phyloP scores from a whole-genome alignment of 2,113 vertebrate species.

The human region DNA sequence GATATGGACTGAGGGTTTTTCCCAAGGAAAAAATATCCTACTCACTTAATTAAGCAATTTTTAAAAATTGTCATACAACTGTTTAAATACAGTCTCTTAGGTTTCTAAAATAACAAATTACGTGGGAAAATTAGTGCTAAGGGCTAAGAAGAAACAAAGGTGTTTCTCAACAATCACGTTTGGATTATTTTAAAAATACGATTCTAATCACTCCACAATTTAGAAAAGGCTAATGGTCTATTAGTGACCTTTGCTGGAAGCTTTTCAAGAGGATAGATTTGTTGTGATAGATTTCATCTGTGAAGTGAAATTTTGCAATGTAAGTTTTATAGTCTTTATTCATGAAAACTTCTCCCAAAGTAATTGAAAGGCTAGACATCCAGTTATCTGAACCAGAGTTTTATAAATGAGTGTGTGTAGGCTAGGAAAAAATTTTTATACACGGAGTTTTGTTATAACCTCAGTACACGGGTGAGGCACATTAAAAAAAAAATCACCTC shows the following conservation, averaged over 20 bases:
- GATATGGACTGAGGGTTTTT: conserved; percentile 61
- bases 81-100: conserved; percentile 61
- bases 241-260: conserved; percentile 65
- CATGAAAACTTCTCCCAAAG: background rate
- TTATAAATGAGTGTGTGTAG: background rate
- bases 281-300: conserved; percentile 42
- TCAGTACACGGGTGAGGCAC: background rate
- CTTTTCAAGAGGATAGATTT: conserved; percentile 60
- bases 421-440: conserved; percentile 12
- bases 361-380: background rate
- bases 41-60: conserved; percentile 72
- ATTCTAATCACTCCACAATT: conserved; percentile 50
- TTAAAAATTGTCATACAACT: conserved; percentile 37
- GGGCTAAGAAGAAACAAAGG: conserved; percentile 59
- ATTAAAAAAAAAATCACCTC: background rate
- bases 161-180: conserved; percentile 48
- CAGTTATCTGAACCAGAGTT: background rate
- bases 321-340: conserved; percentile 15
- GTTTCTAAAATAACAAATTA: conserved; percentile 65
- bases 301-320: conserved; percentile 49
- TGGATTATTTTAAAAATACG: conserved; percentile 64
- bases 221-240: conserved; percentile 45
- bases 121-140: conserved; percentile 39
- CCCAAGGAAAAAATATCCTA: conserved; percentile 45
- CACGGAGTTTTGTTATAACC: background rate